Evolutionary conservation across 2,888 invertebrate genomes (phyloP), one percentile per base, ranked within the genome.

Genomic region (Drosophila eohydei): DNA sequence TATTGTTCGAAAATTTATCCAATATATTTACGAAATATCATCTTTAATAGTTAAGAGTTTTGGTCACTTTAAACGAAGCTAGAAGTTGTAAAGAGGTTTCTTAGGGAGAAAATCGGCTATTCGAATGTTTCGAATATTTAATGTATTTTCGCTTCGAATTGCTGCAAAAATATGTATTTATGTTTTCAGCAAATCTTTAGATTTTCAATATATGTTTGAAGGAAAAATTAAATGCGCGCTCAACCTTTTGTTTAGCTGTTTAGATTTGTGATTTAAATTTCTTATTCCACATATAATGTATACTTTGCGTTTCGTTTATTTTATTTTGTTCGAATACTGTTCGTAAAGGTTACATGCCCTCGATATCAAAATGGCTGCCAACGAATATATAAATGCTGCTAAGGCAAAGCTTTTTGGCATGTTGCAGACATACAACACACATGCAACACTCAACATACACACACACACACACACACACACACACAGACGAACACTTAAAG

Each of bases 201-300:
- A 26, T 66, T 66, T 36, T 71, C 38, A 50, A 50, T 70, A 57
- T 67, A 55, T 71, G 61, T 68, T 36, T 34, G n/a, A 68, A 51
- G 60, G 74, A 78, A 73, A 74, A 74, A 78, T 85, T 90, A 87
- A 90, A 88, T 88, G 89, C 90, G 58, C 64, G 74, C 68, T 90
- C 89, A 89, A 88, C 89, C 88, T 69, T 82, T 71, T 68, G 68
- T 78, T 82, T 73, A 69, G 69, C 76, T 78, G 61, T 78, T 59
- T 44, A 40, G 57, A 60, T 50, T 71, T 58, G 16, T 52, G 40
- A 26, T 40, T 59, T 34, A n/a, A 34, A n/a, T 58, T 58, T 55
- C 50, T 14, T 54, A 40, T n/a, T 6, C 11, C 40, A 78, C 71
- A 65, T 48, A 6, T 26, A 74, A 66, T 81, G 66, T 74, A 81